These are phyloP conservation scores for Trissoscelio sp. DNA, from an alignment of 2,888 invertebrate genomes.

Conservation along the genomic window DNA sequence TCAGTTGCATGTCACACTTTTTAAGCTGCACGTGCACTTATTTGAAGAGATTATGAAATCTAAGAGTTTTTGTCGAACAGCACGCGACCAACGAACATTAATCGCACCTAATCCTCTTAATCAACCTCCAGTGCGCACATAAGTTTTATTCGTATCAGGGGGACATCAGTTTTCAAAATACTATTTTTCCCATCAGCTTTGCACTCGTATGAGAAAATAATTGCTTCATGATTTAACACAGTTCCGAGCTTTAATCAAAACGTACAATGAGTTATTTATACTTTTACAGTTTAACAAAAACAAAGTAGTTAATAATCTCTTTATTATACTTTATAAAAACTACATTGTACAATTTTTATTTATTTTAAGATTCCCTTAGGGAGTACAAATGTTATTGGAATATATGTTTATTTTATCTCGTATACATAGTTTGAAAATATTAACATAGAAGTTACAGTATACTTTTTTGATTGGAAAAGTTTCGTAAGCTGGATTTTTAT, in stretches of 20 bases:
- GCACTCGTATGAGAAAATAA: not conserved
- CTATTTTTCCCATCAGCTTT: conserved; percentile 12
- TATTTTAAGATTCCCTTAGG: not conserved
- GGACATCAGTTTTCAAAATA: conserved; percentile 33
- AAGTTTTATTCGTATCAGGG: conserved; percentile 24
- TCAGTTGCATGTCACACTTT: conserved; percentile 57
- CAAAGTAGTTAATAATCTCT: not conserved
- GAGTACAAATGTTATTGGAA: conserved; percentile 1
- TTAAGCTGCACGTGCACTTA: conserved; percentile 45
- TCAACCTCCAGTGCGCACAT: conserved; percentile 40
- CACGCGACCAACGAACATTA: conserved; percentile 52
- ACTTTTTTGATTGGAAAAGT: conserved; percentile 12
- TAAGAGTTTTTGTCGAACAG: conserved; percentile 51
- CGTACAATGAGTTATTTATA: not conserved
- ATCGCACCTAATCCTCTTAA: conserved; percentile 54
- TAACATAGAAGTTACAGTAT: not conserved
- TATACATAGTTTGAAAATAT: conserved; percentile 3
- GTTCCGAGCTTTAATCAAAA: not conserved
- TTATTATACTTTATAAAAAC: not conserved
- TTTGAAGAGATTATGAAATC: conserved; percentile 59
- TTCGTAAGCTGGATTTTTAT: not conserved
- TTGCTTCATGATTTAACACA: conserved; percentile 10
- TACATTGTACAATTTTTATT: not conserved
- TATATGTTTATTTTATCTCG: not conserved
- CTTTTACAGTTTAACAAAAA: not conserved